Evolutionary conservation across 1,140 invertebrate species (phyloP).

Genomic region (Apocrypta bakeri): DNA sequence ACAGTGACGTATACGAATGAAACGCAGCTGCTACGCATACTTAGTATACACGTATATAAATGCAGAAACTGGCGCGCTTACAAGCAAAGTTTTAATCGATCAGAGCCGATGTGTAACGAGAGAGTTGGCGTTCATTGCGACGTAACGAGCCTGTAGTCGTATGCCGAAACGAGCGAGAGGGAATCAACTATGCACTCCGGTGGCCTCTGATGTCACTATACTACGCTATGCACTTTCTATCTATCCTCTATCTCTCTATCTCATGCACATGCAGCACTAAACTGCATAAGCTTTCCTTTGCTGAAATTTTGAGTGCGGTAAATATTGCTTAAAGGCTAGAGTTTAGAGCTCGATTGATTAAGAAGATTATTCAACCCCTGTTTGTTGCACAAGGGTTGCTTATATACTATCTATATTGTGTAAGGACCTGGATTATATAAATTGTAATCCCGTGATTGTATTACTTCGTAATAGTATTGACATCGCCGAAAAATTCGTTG

Average conservation of each 20-base stretch:
- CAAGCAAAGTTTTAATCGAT: constrained; percentile 25
- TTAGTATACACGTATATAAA: neutral
- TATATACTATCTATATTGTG: no score
- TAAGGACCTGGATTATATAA: no score
- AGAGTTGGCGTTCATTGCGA: constrained; percentile 1
- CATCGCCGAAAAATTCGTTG: neutral
- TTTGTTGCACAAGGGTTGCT: neutral
- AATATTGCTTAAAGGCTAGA: neutral
- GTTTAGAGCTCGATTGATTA: neutral
- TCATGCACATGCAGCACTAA: neutral
- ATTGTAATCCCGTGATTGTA: no score
- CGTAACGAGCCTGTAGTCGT: neutral
- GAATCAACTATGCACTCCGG: neutral
- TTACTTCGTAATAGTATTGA: no score
- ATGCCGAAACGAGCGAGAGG: neutral
- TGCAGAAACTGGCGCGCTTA: neutral
- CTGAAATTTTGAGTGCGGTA: neutral
- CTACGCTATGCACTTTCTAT: neutral
- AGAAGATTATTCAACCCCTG: neutral
- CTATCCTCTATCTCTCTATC: no score
- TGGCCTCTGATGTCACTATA: neutral
- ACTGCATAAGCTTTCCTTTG: neutral
- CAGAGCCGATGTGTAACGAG: neutral
- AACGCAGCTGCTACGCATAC: neutral
- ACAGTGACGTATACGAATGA: neutral